Percentiles rank a stretch among this genome's conserved stretches.
These are phyloP conservation scores for Camelus dromedarius DNA, from an alignment of 2,113 vertebrate genomes.

Conservation along the genomic window DNA sequence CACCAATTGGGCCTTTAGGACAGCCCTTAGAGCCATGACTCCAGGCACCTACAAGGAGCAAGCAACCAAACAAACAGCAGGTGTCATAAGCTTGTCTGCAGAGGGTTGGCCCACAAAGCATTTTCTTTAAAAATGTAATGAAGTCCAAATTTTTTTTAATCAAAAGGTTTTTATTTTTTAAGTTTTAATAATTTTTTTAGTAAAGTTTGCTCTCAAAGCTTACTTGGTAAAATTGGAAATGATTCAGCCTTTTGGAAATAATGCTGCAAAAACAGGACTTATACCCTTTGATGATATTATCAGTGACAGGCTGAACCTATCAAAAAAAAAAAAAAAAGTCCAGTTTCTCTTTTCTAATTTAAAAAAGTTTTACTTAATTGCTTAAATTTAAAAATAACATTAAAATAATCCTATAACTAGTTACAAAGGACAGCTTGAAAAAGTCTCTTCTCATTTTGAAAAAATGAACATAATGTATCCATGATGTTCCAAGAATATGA, in stretches of 20 bases:
- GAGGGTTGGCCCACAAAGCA: not conserved
- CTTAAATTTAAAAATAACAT: slow-evolving; percentile 83
- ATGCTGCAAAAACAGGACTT: slow-evolving; percentile 38
- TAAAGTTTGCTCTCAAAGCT: slow-evolving; percentile 4
- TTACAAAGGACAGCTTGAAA: slow-evolving; percentile 79
- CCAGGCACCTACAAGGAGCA: not conserved
- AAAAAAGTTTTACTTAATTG: slow-evolving; percentile 83
- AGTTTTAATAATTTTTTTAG: slow-evolving; percentile 23
- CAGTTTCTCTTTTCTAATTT: slow-evolving; percentile 67
- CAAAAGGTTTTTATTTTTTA: not conserved
- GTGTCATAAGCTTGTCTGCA: not conserved
- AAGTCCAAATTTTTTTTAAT: not conserved
- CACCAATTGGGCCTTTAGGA: not conserved
- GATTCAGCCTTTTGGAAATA: slow-evolving; percentile 39
- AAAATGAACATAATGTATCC: slow-evolving; percentile 75
- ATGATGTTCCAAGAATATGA: slow-evolving; percentile 40
- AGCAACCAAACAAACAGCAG: not conserved
- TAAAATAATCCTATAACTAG: slow-evolving; percentile 81
- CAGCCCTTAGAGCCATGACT: not conserved
- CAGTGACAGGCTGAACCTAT: slow-evolving; percentile 17
- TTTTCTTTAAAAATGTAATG: not conserved
- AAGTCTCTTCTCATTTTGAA: slow-evolving; percentile 71
- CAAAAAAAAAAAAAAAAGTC: slow-evolving; percentile 27
- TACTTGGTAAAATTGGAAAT: slow-evolving; percentile 32
- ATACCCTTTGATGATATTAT: slow-evolving; percentile 10